phyloP scores from a whole-genome alignment of 2,888 invertebrate species.

The Malachius bipustulatus region DNA sequence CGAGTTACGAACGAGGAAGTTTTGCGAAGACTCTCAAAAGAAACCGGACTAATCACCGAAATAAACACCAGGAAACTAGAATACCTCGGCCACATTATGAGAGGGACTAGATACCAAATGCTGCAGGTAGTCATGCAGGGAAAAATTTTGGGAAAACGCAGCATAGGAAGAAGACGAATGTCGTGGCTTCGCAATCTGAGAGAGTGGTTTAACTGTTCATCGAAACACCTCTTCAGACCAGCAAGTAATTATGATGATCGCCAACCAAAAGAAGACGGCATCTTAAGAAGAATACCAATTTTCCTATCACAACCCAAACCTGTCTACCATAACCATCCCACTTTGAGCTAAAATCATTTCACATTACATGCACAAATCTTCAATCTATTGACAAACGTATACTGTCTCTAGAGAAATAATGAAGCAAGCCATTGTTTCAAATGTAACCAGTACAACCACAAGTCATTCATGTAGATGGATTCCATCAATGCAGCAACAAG shows the following conservation, averaged over 20 bases:
- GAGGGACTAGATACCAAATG: conserved; percentile 2
- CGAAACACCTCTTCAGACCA: conserved; percentile 2
- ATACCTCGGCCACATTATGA: background rate
- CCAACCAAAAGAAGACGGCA: background rate
- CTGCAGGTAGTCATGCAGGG: conserved; percentile 3
- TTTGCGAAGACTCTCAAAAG: conserved; percentile 6
- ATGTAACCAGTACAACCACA: too few species aligned
- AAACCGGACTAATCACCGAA: conserved; percentile 5
- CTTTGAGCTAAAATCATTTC: too few species aligned
- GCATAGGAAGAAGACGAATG: conserved; percentile 1
- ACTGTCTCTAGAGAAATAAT: too few species aligned
- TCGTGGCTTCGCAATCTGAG: conserved; percentile 2
- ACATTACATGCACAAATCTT: too few species aligned
- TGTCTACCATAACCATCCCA: too few species aligned
- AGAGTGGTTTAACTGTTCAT: conserved; percentile 3
- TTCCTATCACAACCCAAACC: too few species aligned
- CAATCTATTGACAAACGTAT: too few species aligned
- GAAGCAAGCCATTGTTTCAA: too few species aligned
- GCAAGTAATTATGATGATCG: background rate
- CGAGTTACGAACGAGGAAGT: conserved; percentile 10
- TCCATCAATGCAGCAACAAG: too few species aligned
- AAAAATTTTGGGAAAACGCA: conserved; percentile 1
- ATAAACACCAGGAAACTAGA: conserved; percentile 1
- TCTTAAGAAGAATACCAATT: conserved; percentile 3
- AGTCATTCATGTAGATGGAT: too few species aligned